Conservation (phyloP, 2,888 invertebrate species). For the Chrysomela aeneicollis region DNA sequence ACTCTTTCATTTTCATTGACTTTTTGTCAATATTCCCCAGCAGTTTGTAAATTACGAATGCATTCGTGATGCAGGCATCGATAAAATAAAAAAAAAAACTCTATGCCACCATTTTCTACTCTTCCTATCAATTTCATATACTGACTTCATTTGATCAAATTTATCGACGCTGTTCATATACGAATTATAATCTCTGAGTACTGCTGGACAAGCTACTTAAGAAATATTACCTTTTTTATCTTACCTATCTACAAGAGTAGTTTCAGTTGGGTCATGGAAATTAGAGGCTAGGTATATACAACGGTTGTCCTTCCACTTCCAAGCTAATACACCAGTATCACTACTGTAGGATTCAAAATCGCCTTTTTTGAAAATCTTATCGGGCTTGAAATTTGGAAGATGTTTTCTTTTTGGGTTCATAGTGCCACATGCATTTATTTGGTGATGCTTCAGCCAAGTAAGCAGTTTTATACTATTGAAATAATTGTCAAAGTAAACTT, state of each 20-base stretch:
- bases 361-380: constrained; percentile 36
- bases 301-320: constrained; percentile 42
- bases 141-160: constrained; percentile 17
- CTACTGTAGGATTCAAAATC: constrained; percentile 38
- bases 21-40: constrained; percentile 6
- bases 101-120: constrained; percentile 10
- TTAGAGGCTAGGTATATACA: constrained; percentile 16
- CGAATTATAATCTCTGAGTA: constrained; percentile 11
- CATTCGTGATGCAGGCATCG: constrained; percentile 10
- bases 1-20: constrained; percentile 4
- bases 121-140: constrained; percentile 12
- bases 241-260: constrained; percentile 8
- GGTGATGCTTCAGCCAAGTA: not conserved
- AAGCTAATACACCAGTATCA: constrained; percentile 46
- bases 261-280: constrained; percentile 30
- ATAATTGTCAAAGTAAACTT: constrained; percentile 42
- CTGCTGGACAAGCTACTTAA: constrained; percentile 11
- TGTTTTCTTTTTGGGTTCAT: constrained; percentile 27
- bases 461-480: constrained; percentile 45
- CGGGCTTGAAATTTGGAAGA: constrained; percentile 32
- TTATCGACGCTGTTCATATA: constrained; percentile 18
- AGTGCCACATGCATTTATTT: constrained; percentile 28
- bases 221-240: constrained; percentile 12
- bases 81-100: constrained; percentile 13
- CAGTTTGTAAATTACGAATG: constrained; percentile 6